Evolutionary conservation across 2,113 vertebrate genomes (phyloP).

Genomic region (Sceloporus tristichus): DNA sequence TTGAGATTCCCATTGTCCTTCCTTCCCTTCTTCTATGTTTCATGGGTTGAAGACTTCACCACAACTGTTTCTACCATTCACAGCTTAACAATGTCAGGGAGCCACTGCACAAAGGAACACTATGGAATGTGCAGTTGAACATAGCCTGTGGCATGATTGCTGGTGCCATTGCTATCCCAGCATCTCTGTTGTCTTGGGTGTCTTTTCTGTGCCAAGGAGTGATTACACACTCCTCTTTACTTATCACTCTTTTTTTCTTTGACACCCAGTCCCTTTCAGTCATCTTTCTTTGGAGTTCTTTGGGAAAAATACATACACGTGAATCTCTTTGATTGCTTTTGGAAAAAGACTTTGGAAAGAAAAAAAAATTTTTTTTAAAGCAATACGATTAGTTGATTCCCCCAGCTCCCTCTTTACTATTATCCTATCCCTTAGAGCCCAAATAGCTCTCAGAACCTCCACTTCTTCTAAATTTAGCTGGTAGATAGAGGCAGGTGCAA

Average conservation of each 20-base stretch:
- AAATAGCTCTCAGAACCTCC: neutral
- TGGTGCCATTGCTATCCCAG: neutral
- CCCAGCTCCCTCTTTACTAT: neutral
- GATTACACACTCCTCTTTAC: neutral
- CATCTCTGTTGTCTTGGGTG: neutral
- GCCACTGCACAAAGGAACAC: neutral
- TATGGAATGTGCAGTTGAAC: neutral
- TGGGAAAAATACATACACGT: neutral
- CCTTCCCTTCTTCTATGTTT: neutral
- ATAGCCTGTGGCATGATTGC: neutral
- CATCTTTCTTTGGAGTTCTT: neutral
- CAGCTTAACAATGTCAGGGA: neutral
- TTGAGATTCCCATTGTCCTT: neutral
- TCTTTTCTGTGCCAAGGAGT: neutral
- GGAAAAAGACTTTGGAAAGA: too few relatives aligned
- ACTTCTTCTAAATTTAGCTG: neutral
- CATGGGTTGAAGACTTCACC: neutral
- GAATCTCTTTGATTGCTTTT: too few relatives aligned
- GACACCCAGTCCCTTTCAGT: neutral
- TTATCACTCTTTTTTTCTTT: neutral
- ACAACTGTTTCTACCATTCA: neutral
- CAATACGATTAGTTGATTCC: too few relatives aligned
- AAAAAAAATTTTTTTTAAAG: too few relatives aligned
- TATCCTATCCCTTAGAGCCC: too few relatives aligned
- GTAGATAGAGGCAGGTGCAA: neutral